Evolutionary conservation across 23 tunicate genomes (phyloP), one percentile per base, ranked within the genome.

Genomic region (Styela clava): DNA sequence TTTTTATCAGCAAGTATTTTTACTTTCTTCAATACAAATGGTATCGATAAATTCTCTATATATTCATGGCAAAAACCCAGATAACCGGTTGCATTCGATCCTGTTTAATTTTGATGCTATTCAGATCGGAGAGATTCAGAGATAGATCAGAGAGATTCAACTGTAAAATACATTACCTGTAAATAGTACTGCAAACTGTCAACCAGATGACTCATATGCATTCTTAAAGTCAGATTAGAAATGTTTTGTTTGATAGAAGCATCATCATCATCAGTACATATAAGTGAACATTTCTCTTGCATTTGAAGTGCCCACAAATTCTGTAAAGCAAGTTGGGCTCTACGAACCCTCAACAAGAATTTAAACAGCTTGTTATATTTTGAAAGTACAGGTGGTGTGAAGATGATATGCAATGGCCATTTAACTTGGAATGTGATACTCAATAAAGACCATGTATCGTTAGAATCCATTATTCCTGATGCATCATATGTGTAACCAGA

Each of bases 351-450:
- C 12, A 93, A 64, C 64, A 93, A 73, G 63, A 93, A 93, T 65
- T 76, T 81, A 69, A 93, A 93, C 22, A 93, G 85, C 68, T 87
- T 91, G 31, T 88, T 82, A 70, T 93, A 93, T 68, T 88, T 93
- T 68, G 91, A 86, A 79, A 93, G 64, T 2, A 79, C 78, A 32
- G 83, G 19, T 1, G 89, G 87, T 62, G 86, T 93, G 56, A 93
- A 93, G 7, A 93, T 82, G 67, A 91, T 93, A 52, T 93, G 98
- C 76, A 93, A 56, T n/a, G 98, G 98, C 98, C 98, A 93, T 61
- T 84, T 85, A 2, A 93, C 89, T 65, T 88, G 78, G 78, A 87
- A 87, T 7, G 88, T 31, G 89, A 87, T 81, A 2, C 93, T 89
- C 19, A 93, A 81, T 21, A 87, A 79, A 20, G 98, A 69, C 98